phyloP scores from a whole-genome alignment of 1,140 invertebrate species.

The Drosophila pallidifrons region DNA sequence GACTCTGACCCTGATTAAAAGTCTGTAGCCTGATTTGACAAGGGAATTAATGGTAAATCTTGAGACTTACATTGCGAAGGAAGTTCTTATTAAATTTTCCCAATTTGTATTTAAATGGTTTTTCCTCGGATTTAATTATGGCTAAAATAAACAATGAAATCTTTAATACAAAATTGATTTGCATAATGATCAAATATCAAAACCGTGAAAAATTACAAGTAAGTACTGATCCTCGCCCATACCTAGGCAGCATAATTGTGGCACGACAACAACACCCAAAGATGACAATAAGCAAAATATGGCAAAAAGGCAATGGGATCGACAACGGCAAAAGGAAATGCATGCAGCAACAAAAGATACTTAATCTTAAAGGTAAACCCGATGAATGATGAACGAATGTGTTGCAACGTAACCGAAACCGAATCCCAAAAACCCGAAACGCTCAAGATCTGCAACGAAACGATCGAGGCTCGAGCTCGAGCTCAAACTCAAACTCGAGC shows the following conservation, averaged over 20 bases:
- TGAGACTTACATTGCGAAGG: not conserved
- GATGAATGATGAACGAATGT: constrained; percentile 80
- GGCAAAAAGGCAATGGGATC: constrained; percentile 38
- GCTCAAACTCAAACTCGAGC: constrained; percentile 7
- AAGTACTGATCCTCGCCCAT: constrained; percentile 40
- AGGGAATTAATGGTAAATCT: not conserved
- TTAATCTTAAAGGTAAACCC: constrained; percentile 81
- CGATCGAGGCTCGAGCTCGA: constrained; percentile 24
- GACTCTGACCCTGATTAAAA: not conserved
- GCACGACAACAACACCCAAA: constrained; percentile 47
- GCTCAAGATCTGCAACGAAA: constrained; percentile 41
- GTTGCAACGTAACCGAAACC: constrained; percentile 66
- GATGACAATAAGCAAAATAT: constrained; percentile 64
- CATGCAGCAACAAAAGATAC: constrained; percentile 70
- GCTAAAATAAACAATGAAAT: too few species aligned
- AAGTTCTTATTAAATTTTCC: not conserved
- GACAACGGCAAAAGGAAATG: constrained; percentile 56
- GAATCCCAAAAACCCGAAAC: constrained; percentile 53
- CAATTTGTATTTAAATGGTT: too few species aligned
- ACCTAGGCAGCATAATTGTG: constrained; percentile 52
- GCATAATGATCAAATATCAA: constrained; percentile 13
- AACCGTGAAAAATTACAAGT: constrained; percentile 44
- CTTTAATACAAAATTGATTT: constrained; percentile 13
- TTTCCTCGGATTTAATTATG: too few species aligned
- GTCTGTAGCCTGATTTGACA: not conserved